Evolutionary conservation across 2,888 invertebrate genomes (phyloP), one percentile per base, ranked within the genome.

Genomic region (Isoperla grammatica): DNA sequence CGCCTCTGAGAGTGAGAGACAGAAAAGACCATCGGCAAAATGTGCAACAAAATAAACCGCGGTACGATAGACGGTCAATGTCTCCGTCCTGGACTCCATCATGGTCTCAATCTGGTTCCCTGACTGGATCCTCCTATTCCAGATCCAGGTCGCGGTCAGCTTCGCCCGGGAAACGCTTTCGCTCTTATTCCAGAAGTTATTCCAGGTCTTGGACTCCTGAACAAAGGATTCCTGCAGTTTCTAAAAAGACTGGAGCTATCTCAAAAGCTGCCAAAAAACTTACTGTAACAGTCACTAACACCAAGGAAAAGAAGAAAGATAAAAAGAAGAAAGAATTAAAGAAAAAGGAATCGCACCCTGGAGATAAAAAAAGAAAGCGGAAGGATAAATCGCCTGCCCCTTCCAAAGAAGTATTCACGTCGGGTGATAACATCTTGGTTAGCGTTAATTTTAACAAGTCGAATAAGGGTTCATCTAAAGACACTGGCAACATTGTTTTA

Each of bases 371-470:
- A 22, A 69, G 66, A 61, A 67, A 67, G 46, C 61, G 67, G 29
- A 61, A 69, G 13, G 70, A 70, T 61, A 70, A 69, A 43, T 81
- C 81, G 0, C 79, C 79, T n/a, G 81, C 79, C 56, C 88, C 90
- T 1, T 88, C 88, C 1, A 94, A 94, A 73, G 93, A 93, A 75
- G 91, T 95, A 2, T 94, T 92, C 72, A 91, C 94, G 0, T 92
- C 93, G 11, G 94, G 94, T 2, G 91, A 94, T 74, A 94, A 93
- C 72, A 94, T 95, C 69, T 81, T 95, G 64, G 93, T 95, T 11
- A 93, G 92, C 75, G 91, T 95, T 15, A 93, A 91, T 74, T 95
- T 94, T 75, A 87, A 88, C 72, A 64, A 64, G 55, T 61, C 64
- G 9, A 56, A 54, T 19, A 64, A 64, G 50, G 48, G 43, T 39